Conservation (phyloP, 2,888 invertebrate species). For the Hecatera dysodea region DNA sequence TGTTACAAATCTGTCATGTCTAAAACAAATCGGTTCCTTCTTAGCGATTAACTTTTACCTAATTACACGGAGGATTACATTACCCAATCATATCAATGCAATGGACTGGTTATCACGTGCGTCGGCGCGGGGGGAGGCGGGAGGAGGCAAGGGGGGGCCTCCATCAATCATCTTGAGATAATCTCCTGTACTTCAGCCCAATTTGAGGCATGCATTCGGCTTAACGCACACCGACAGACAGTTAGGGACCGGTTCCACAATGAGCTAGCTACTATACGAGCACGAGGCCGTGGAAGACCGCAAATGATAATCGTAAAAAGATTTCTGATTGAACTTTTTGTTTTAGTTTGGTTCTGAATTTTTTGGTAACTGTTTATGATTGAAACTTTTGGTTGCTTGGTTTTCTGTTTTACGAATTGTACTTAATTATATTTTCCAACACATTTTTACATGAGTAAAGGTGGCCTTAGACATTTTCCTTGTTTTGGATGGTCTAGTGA, state of each 20-base stretch:
- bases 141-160: slow-evolving; percentile 41
- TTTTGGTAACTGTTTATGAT: slow-evolving; percentile 6
- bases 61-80: slow-evolving; percentile 70
- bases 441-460: neutral
- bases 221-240: slow-evolving; percentile 82
- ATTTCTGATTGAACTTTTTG: slow-evolving; percentile 15
- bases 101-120: slow-evolving; percentile 62
- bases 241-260: slow-evolving; percentile 59
- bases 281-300: slow-evolving; percentile 42
- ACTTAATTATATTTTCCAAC: neutral
- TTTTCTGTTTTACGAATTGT: no score
- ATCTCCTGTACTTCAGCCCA: slow-evolving; percentile 92
- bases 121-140: slow-evolving; percentile 20
- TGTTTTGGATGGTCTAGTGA: neutral
- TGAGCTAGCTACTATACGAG: slow-evolving; percentile 52
- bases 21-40: slow-evolving; percentile 31
- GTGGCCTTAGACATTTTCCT: neutral
- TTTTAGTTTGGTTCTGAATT: neutral
- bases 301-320: slow-evolving; percentile 48
- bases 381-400: neutral
- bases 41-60: slow-evolving; percentile 66
- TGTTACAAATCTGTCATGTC: slow-evolving; percentile 8
- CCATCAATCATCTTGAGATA: slow-evolving; percentile 92
- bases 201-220: slow-evolving; percentile 88
- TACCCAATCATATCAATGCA: slow-evolving; percentile 67